Conservation (phyloP, 2,888 invertebrate species). For the Harpagoxenus sublaevis region DNA sequence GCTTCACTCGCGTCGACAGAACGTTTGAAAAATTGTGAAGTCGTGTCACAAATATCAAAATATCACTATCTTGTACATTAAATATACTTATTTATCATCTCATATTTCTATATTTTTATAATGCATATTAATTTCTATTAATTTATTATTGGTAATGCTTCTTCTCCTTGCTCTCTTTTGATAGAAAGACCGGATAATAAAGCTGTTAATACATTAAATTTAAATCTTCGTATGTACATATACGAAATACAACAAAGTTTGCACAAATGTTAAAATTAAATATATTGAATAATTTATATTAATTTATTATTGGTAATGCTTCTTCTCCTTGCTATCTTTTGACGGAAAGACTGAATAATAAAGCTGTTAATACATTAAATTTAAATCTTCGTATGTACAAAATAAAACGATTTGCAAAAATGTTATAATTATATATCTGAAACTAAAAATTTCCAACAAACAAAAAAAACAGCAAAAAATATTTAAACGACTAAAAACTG, state of each 20-base stretch:
- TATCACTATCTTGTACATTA: not conserved
- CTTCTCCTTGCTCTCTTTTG: not conserved
- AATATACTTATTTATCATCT: not conserved
- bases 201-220: conserved; percentile 6
- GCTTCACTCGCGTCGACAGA: conserved; percentile 31
- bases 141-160: not conserved
- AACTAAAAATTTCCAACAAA: not conserved
- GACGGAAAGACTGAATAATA: not conserved
- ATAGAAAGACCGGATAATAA: not conserved
- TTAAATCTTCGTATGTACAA: not conserved
- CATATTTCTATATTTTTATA: conserved; percentile 6
- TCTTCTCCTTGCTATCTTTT: not conserved
- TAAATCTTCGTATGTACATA: not conserved
- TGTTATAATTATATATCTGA: not conserved
- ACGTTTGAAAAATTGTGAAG: not conserved
- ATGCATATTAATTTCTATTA: not conserved
- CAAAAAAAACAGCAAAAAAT: not conserved
- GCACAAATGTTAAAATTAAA: not conserved
- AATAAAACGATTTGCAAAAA: not conserved
- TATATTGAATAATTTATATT: not conserved
- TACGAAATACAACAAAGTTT: not conserved
- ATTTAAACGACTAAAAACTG: not conserved
- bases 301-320: not conserved
- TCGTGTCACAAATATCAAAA: not conserved
- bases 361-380: conserved; percentile 6